Percentiles rank a stretch among this genome's conserved stretches.
Conservation (phyloP, 2,113 vertebrate genomes). For the Sinocyclocheilus rhinocerous region DNA sequence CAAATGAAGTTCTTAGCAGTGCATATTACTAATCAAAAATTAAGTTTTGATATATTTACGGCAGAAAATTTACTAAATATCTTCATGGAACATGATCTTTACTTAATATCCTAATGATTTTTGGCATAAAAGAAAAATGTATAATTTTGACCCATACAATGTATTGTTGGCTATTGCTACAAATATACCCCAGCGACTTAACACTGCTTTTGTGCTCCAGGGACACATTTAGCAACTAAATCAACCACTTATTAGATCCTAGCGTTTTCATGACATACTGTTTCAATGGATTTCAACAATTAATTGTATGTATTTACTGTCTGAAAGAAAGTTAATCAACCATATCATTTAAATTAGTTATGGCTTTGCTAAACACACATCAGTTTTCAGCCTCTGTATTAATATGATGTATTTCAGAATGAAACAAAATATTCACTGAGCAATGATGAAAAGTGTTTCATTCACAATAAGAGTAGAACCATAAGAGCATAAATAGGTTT, state of each 20-base stretch:
- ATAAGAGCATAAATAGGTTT: background rate
- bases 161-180: too few species aligned
- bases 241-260: background rate
- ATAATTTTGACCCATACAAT: too few species aligned
- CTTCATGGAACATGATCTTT: too few species aligned
- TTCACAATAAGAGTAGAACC: background rate
- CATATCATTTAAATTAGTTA: background rate
- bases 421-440: background rate
- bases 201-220: too few species aligned
- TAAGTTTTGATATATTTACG: too few species aligned
- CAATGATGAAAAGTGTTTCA: background rate
- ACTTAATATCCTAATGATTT: too few species aligned
- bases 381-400: background rate
- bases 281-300: too few species aligned
- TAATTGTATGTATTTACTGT: background rate
- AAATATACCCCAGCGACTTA: too few species aligned
- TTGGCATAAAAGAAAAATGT: too few species aligned
- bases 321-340: background rate
- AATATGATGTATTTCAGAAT: background rate
- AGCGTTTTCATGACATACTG: background rate
- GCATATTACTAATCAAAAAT: too few species aligned
- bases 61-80: too few species aligned
- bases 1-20: too few species aligned
- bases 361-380: background rate
- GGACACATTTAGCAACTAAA: background rate